Evolutionary conservation across 2,888 invertebrate genomes (phyloP).

Genomic region (Dynastes maya): DNA sequence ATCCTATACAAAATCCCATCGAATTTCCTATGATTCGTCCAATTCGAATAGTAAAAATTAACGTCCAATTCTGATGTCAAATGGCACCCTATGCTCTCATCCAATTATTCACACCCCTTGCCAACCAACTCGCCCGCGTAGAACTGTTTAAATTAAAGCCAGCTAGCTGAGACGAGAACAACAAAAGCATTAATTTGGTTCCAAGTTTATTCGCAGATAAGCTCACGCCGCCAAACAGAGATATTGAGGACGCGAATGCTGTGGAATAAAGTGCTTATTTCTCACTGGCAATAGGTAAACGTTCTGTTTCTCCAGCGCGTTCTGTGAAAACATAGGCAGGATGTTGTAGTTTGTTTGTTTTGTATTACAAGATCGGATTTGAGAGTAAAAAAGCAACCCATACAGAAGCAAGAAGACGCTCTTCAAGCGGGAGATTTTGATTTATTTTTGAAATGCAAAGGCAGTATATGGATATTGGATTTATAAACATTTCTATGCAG

Average conservation of each 20-base stretch:
- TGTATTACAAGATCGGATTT: too few species aligned
- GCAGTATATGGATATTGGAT: too few species aligned
- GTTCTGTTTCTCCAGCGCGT: too few species aligned
- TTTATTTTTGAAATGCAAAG: too few species aligned
- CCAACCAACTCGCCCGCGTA: not conserved
- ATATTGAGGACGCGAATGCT: not conserved
- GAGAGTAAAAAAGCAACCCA: too few species aligned
- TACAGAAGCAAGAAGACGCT: too few species aligned
- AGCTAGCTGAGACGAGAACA: constrained; percentile 30
- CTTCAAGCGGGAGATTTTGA: too few species aligned
- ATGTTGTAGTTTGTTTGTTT: too few species aligned
- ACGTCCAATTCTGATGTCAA: not conserved
- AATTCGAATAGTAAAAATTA: constrained; percentile 16
- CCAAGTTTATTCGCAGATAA: constrained; percentile 36
- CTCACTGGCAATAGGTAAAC: too few species aligned
- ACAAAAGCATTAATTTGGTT: constrained; percentile 40
- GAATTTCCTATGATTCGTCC: not conserved
- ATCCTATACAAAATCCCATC: constrained; percentile 18
- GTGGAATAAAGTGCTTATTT: too few species aligned
- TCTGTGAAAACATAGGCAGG: too few species aligned
- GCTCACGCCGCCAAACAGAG: not conserved
- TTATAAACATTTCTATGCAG: too few species aligned
- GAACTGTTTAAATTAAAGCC: constrained; percentile 21
- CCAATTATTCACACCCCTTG: constrained; percentile 22
- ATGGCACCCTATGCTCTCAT: not conserved